These are phyloP conservation scores for Cheilosia grossa DNA, from an alignment of 2,888 invertebrate genomes.

Conservation along the genomic window DNA sequence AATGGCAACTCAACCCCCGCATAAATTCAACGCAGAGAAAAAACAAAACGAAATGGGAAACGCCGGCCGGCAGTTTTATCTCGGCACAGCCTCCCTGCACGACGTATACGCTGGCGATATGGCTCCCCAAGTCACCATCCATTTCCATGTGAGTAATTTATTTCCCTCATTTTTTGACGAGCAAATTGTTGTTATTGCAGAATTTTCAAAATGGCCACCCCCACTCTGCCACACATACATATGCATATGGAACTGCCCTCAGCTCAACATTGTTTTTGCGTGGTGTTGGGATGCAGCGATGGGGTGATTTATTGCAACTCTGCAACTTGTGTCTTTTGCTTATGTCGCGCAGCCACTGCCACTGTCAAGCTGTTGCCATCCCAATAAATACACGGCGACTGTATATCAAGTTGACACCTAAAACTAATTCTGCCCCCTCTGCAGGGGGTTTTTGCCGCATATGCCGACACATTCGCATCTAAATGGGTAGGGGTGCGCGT, in stretches of 20 bases:
- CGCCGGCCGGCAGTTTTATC: constrained; percentile 48
- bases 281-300: constrained; percentile 61
- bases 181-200: constrained; percentile 73
- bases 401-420: constrained; percentile 75
- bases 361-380: constrained; percentile 70
- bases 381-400: constrained; percentile 68
- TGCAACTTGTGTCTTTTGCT: constrained; percentile 70
- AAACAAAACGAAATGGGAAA: constrained; percentile 40
- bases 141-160: constrained; percentile 69
- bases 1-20: constrained; percentile 63
- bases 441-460: constrained; percentile 25
- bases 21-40: constrained; percentile 37
- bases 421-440: constrained; percentile 67
- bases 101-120: constrained; percentile 34
- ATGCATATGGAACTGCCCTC: background rate
- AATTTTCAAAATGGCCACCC: constrained; percentile 72
- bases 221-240: background rate
- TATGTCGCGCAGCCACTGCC: background rate
- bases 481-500: background rate
- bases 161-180: constrained; percentile 62
- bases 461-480: constrained; percentile 53
- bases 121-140: constrained; percentile 67
- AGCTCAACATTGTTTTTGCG: constrained; percentile 22
- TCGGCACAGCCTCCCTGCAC: constrained; percentile 49
- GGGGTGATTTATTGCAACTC: constrained; percentile 74